A percentile compares a stretch with the other conserved stretches of the same genome.
Evolutionary conservation across 1,140 invertebrate species (phyloP).

Genomic region (Drosophila burlai): DNA sequence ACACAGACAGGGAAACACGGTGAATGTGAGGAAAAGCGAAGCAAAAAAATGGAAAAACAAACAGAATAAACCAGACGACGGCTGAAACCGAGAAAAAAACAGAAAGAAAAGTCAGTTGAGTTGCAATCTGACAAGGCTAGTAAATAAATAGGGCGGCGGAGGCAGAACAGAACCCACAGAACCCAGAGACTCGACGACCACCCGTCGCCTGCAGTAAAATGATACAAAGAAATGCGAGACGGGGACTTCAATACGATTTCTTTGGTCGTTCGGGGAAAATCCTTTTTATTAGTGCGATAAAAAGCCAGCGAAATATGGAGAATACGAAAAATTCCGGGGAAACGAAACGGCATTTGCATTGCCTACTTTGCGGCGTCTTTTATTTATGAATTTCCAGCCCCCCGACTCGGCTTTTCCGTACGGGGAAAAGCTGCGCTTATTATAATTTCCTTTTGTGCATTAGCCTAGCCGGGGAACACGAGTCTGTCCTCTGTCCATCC

Average conservation of each 20-base stretch:
- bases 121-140: slow-evolving; percentile 76
- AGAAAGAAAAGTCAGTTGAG: slow-evolving; percentile 33
- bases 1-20: slow-evolving; percentile 19
- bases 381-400: slow-evolving; percentile 53
- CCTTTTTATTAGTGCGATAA: slow-evolving; percentile 83
- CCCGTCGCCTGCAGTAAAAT: slow-evolving; percentile 60
- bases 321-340: slow-evolving; percentile 23
- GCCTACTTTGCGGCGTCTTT: slow-evolving; percentile 78
- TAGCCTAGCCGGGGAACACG: slow-evolving; percentile 28
- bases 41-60: slow-evolving; percentile 50
- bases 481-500: slow-evolving; percentile 6
- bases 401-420: slow-evolving; percentile 11
- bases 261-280: slow-evolving; percentile 64
- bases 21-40: slow-evolving; percentile 29
- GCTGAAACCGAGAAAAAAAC: slow-evolving; percentile 10
- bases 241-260: slow-evolving; percentile 35
- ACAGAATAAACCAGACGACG: slow-evolving; percentile 61
- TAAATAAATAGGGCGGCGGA: slow-evolving; percentile 57
- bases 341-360: slow-evolving; percentile 64
- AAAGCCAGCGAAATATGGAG: slow-evolving; percentile 50
- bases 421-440: slow-evolving; percentile 68
- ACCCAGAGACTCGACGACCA: background rate
- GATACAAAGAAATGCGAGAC: slow-evolving; percentile 78
- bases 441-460: slow-evolving; percentile 77
- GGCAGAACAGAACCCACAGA: slow-evolving; percentile 7